These are phyloP conservation scores for Danionella cerebrum DNA, from an alignment of 2,113 vertebrate species.

Conservation along the genomic window DNA sequence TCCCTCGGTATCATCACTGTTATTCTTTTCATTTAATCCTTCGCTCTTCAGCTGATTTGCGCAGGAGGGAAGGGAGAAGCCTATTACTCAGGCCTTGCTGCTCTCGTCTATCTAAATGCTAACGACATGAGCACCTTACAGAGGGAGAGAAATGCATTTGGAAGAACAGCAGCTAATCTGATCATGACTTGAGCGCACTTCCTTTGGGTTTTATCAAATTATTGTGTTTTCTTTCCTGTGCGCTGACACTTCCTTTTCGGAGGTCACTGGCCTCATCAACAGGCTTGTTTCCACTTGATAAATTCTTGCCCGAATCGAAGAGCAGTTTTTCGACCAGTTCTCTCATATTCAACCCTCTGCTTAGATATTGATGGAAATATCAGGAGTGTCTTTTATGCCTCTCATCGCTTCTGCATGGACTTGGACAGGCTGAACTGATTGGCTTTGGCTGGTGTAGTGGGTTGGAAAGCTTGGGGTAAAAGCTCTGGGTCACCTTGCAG, in stretches of 20 bases:
- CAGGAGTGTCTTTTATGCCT: constrained; percentile 2
- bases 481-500: constrained; percentile 61
- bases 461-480: constrained; percentile 60
- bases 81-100: constrained; percentile 75
- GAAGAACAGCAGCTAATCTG: constrained; percentile 70
- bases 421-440: constrained; percentile 42
- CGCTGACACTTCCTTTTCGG: constrained; percentile 45
- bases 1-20: constrained; percentile 64
- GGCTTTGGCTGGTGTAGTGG: constrained; percentile 54
- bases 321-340: constrained; percentile 11
- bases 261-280: constrained; percentile 60
- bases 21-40: constrained; percentile 77
- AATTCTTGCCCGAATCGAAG: constrained; percentile 20
- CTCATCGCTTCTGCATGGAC: constrained; percentile 29
- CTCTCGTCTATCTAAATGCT: constrained; percentile 99
- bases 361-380: constrained; percentile 57
- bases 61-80: constrained; percentile 72
- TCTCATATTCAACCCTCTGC: constrained; percentile 27
- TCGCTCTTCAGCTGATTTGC: constrained; percentile 73
- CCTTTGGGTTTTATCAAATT: constrained; percentile 26
- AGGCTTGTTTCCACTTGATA: constrained; percentile 52
- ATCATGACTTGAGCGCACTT: constrained; percentile 50
- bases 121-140: constrained; percentile 71
- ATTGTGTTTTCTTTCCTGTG: constrained; percentile 41
- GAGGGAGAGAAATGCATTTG: constrained; percentile 59